Conservation (phyloP, 2,888 invertebrate species). For the Rhogogaster chlorosoma region DNA sequence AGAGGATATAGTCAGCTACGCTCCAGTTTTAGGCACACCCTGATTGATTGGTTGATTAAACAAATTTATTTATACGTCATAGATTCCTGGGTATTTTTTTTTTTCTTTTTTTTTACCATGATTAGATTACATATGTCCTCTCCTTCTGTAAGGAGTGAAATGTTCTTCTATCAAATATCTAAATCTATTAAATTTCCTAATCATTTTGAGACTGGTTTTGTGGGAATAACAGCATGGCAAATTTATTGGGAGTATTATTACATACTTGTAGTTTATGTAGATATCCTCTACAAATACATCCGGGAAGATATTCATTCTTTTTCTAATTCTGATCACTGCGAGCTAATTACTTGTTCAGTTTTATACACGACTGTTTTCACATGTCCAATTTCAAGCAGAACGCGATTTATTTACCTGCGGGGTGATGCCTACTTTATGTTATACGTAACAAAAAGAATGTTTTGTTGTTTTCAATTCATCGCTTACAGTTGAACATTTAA, state of each 20-base stretch:
- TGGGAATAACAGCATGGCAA: conserved; percentile 48
- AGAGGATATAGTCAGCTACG: conserved; percentile 66
- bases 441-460: neutral
- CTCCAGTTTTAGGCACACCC: conserved; percentile 69
- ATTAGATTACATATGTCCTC: conserved; percentile 45
- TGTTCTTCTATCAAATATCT: conserved; percentile 42
- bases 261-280: conserved; percentile 44
- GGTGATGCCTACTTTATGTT: conserved; percentile 20
- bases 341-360: neutral
- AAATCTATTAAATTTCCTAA: conserved; percentile 42
- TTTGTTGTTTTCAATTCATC: neutral
- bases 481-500: neutral
- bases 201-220: conserved; percentile 48
- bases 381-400: conserved; percentile 3
- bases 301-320: conserved; percentile 57
- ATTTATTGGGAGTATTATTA: conserved; percentile 48
- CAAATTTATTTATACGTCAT: conserved; percentile 35
- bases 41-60: conserved; percentile 30
- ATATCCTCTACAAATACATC: conserved; percentile 63
- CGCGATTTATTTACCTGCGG: conserved; percentile 8
- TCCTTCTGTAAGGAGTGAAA: conserved; percentile 40
- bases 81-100: conserved; percentile 46
- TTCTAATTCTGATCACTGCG: conserved; percentile 43
- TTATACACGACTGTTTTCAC: conserved; percentile 32
- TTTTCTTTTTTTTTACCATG: too few relatives aligned